Conservation (phyloP, 2,888 invertebrate genomes). For the Drosophila suboccidentalis region DNA sequence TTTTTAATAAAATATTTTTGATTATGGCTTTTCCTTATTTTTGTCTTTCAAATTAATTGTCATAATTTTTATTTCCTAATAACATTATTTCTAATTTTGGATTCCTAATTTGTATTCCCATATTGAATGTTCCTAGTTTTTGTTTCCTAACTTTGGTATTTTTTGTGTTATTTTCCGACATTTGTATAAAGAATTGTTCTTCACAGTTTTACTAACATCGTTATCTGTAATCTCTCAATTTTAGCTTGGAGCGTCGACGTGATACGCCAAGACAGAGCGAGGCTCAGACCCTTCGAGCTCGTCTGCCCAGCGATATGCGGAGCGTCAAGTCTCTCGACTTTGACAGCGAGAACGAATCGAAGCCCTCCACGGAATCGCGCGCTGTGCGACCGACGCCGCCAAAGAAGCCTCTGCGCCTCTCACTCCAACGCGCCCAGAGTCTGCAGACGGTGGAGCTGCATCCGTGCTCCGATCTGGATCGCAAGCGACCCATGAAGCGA, state of each 20-base stretch:
- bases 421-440: slow-evolving; percentile 93
- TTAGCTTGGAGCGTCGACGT: slow-evolving; percentile 79
- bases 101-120: no score
- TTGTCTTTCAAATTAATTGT: no score
- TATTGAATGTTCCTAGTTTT: no score
- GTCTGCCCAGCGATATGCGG: slow-evolving; percentile 84
- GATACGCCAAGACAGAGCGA: slow-evolving; percentile 73
- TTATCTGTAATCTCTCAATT: not conserved
- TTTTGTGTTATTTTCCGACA: no score
- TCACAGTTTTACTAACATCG: not conserved
- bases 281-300: slow-evolving; percentile 66
- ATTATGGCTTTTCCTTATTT: no score
- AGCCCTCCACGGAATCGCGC: slow-evolving; percentile 66
- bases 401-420: slow-evolving; percentile 93
- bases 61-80: no score
- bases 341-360: slow-evolving; percentile 90
- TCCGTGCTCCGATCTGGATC: slow-evolving; percentile 79
- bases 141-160: no score
- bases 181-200: not conserved
- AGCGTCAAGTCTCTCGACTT: slow-evolving; percentile 92
- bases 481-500: slow-evolving; percentile 84
- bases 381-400: slow-evolving; percentile 92
- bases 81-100: no score
- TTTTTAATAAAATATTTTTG: no score
- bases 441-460: slow-evolving; percentile 89